These are phyloP conservation scores for Spodoptera exigua DNA, from an alignment of 2,888 invertebrate species.

Conservation along the genomic window DNA sequence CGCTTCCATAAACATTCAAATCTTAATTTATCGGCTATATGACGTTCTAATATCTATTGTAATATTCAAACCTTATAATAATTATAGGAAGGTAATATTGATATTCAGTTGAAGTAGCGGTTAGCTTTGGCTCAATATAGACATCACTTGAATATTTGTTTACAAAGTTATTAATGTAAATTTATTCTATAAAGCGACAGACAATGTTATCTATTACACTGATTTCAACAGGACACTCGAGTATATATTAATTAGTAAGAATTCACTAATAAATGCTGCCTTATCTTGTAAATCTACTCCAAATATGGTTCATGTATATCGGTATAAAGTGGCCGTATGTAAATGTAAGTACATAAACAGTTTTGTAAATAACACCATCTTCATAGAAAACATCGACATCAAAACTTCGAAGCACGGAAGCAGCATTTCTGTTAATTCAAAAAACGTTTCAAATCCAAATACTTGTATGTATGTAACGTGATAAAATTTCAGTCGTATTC, in stretches of 20 bases:
- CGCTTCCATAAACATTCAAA: slow-evolving; percentile 63
- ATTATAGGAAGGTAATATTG: slow-evolving; percentile 60
- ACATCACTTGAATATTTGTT: slow-evolving; percentile 63
- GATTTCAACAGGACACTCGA: slow-evolving; percentile 44
- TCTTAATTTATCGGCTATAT: slow-evolving; percentile 65
- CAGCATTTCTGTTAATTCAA: slow-evolving; percentile 57
- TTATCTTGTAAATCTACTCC: slow-evolving; percentile 54
- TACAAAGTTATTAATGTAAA: slow-evolving; percentile 53
- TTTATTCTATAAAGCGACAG: slow-evolving; percentile 63
- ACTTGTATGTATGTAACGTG: slow-evolving; percentile 42
- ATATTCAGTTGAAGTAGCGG: slow-evolving; percentile 69
- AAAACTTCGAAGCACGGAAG: slow-evolving; percentile 47
- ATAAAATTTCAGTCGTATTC: slow-evolving; percentile 77
- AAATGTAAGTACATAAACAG: slow-evolving; percentile 56
- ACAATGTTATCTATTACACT: slow-evolving; percentile 45
- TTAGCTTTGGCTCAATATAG: slow-evolving; percentile 77
- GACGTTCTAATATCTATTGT: slow-evolving; percentile 60
- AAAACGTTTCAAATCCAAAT: slow-evolving; percentile 22
- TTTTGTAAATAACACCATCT: slow-evolving; percentile 40
- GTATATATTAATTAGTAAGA: slow-evolving; percentile 48
- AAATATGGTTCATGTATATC: slow-evolving; percentile 51
- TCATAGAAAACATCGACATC: slow-evolving; percentile 40
- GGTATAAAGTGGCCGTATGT: slow-evolving; percentile 53
- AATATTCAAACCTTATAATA: slow-evolving; percentile 67
- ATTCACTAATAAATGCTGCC: slow-evolving; percentile 56